Evolutionary conservation across 2,113 vertebrate genomes (phyloP).

Genomic region (Oceanites oceanicus): DNA sequence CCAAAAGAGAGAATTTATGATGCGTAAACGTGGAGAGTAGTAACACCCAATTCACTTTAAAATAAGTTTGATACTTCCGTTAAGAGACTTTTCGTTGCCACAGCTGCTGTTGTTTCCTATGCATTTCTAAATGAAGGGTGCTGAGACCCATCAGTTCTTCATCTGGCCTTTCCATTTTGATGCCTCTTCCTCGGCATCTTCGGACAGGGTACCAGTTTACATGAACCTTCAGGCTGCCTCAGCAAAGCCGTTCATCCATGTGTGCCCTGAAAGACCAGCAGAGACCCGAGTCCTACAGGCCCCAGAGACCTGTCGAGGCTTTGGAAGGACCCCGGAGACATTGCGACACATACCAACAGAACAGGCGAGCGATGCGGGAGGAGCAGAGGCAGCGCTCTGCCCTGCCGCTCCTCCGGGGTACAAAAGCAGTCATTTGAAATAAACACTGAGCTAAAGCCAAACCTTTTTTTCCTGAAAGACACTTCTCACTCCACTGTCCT

Average conservation of each 20-base stretch:
- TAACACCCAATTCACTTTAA: not conserved
- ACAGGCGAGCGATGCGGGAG: not conserved
- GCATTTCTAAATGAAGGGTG: not conserved
- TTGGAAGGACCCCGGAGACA: not conserved
- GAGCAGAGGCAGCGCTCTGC: not conserved
- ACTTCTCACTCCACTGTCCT: not conserved
- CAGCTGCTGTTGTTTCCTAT: not conserved
- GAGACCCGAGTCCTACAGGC: fast-evolving
- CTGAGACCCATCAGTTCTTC: not conserved
- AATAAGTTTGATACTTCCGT: not conserved
- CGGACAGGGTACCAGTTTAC: too few species aligned
- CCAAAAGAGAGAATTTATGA: not conserved
- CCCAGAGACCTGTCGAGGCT: not conserved
- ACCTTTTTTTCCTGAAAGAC: not conserved
- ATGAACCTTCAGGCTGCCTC: not conserved
- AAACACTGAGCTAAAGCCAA: not conserved
- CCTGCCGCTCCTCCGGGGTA: not conserved
- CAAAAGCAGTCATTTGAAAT: not conserved
- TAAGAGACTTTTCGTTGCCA: not conserved
- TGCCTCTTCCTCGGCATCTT: not conserved
- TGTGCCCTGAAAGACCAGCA: not conserved
- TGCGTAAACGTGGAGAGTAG: not conserved
- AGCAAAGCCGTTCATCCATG: not conserved
- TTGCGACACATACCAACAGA: too few species aligned
- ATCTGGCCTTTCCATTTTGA: not conserved